phyloP scores from a whole-genome alignment of 2,797 vertebrate species.

The Luscinia megarhynchos region DNA sequence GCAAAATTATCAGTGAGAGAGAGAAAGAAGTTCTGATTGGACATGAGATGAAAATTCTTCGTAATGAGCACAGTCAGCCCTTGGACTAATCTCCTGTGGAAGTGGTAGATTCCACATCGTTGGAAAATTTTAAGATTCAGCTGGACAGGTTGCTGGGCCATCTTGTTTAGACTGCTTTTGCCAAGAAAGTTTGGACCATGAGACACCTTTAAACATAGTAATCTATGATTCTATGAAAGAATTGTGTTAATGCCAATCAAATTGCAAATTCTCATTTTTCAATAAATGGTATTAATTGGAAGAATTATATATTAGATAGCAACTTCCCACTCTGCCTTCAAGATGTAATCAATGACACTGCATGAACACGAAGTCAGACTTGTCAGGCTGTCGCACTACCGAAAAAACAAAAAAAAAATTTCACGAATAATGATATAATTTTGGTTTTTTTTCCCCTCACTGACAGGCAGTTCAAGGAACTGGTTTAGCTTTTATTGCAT shows the following conservation, averaged over 20 bases:
- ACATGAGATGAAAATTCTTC: neutral
- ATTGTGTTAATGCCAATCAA: neutral
- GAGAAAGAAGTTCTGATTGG: neutral
- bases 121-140: neutral
- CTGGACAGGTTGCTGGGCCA: neutral
- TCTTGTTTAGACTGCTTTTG: neutral
- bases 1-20: neutral
- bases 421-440: neutral
- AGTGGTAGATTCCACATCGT: accelerated
- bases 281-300: neutral
- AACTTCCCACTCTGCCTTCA: neutral
- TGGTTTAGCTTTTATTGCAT: conserved; percentile 97
- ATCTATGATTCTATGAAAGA: neutral
- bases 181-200: neutral
- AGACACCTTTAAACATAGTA: neutral
- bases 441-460: conserved; percentile 8
- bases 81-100: neutral
- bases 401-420: neutral
- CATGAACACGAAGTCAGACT: neutral
- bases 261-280: neutral
- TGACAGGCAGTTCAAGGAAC: conserved; percentile 94
- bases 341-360: neutral
- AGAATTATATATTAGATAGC: neutral
- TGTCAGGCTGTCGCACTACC: neutral
- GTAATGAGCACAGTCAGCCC: neutral